Evolutionary conservation across 1,140 invertebrate genomes (phyloP).

Genomic region (Thereuonema tuberculata): DNA sequence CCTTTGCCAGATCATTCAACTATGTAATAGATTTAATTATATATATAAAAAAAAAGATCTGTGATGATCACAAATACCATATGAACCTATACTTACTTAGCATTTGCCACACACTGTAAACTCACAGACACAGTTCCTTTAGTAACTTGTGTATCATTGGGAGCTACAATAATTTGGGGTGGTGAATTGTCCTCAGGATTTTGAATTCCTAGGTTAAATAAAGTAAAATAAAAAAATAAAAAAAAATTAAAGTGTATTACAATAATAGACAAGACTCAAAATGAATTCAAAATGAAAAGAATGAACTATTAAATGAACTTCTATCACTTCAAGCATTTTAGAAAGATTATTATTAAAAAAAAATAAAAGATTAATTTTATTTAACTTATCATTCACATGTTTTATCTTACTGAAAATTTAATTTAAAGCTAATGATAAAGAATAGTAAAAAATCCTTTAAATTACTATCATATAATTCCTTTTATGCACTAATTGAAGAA

Average conservation of each 20-base stretch:
- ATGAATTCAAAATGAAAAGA: too few species aligned
- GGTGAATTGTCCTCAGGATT: conserved; percentile 43
- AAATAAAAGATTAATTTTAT: too few species aligned
- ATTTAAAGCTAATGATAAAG: too few species aligned
- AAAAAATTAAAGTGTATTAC: too few species aligned
- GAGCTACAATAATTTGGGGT: conserved; percentile 68
- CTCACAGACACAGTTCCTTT: conserved; percentile 59
- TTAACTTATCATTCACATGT: too few species aligned
- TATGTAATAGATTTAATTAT: not conserved
- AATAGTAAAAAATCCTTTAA: too few species aligned
- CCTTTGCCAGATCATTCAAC: not conserved
- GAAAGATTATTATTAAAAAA: too few species aligned
- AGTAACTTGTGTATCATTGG: conserved; percentile 58
- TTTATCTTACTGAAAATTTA: too few species aligned
- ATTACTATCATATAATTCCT: too few species aligned
- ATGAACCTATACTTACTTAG: conserved; percentile 39
- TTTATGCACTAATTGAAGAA: too few species aligned
- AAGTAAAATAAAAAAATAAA: not conserved
- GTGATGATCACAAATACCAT: not conserved
- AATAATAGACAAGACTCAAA: too few species aligned
- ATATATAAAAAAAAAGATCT: not conserved
- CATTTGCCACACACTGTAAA: conserved; percentile 86
- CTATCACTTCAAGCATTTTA: not conserved
- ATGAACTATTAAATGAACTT: too few species aligned
- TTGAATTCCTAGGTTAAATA: not conserved